Evolutionary conservation across 2,113 vertebrate species (phyloP).

Genomic region (Cavia porcellus): DNA sequence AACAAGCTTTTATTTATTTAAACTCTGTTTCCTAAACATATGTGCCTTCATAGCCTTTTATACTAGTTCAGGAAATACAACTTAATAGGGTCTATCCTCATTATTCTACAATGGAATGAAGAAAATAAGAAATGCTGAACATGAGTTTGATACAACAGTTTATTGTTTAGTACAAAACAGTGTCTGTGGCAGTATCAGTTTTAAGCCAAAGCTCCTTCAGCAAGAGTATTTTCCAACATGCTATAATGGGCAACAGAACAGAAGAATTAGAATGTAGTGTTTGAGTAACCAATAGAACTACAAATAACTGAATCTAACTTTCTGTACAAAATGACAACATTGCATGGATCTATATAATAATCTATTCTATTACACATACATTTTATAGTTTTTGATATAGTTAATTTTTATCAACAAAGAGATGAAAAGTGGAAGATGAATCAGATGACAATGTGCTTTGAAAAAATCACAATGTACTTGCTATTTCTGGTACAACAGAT

Average conservation of each 20-base stretch:
- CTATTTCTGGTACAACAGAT: not conserved
- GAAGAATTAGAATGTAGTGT: conserved; percentile 4
- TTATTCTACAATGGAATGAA: conserved; percentile 10
- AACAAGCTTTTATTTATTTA: not conserved
- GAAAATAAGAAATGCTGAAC: not conserved
- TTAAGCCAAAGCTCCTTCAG: not conserved
- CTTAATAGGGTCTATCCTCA: not conserved
- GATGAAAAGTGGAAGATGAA: not conserved
- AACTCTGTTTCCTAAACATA: not conserved
- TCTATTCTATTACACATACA: not conserved
- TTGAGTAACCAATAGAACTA: not conserved
- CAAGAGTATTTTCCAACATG: conserved; percentile 14
- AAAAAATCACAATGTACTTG: not conserved
- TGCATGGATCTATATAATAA: not conserved
- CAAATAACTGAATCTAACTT: not conserved
- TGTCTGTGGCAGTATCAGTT: not conserved
- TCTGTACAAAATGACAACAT: not conserved
- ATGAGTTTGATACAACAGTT: not conserved
- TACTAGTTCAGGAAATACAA: conserved; percentile 10
- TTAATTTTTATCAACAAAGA: conserved; percentile 6
- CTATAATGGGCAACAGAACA: not conserved
- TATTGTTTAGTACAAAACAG: not conserved
- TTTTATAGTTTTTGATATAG: not conserved
- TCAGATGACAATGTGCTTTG: too few relatives aligned
- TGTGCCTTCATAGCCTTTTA: not conserved